Base-by-base conservation (phyloP, 2,113 vertebrate species). In the Larimichthys crocea region DNA sequence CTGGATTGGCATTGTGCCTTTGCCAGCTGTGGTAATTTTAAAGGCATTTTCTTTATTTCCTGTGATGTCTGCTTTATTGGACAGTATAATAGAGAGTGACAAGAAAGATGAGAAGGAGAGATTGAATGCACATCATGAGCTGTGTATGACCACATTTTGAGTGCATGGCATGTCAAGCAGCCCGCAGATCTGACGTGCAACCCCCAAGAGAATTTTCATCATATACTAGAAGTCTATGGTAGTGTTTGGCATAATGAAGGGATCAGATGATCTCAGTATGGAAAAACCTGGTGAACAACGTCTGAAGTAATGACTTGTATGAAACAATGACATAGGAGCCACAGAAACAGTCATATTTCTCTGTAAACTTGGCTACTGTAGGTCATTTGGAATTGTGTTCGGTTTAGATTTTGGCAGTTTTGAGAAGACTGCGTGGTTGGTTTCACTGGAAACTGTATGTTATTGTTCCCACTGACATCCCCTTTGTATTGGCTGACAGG, bases 231-330 rank as follows among this genome's bases (percentile, higher is more conserved):
- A 70, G 74, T 31, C 56, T 71, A 67, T 57, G 76, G 60, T 59
- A 19, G 67, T 62, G 61, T 79, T 86, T 46, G 84, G 73, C 74
- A 82, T 75, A 79, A 86, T 82, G 67, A 89, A 83, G 72, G 74
- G 84, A 88, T 88, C 85, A 85, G 76, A 86, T 70, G 67, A 76
- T 73, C 63, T 74, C 64, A 42, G 40, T 88, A 91, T 91, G 88
- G 86, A 86, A 92, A 91, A 89, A 86, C 79, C 84, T 78, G 63
- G 20, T 78, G 73, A 80, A 80, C 71, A 72, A 71, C 6, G 62
- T 77, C 66, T 82, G 62, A 80, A 75, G 74, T 77, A 77, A 88
- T 57, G 52, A 56, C 63, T 73, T 84, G 65, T 72, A 63, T 76
- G 62, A 87, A 87, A 84, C 84, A 86, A 85, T 89, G 82, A 87